A percentile compares a stretch with the other conserved stretches of the same genome.
Evolutionary conservation across 2,113 vertebrate genomes (phyloP).

Genomic region (Cercopithecus mona): DNA sequence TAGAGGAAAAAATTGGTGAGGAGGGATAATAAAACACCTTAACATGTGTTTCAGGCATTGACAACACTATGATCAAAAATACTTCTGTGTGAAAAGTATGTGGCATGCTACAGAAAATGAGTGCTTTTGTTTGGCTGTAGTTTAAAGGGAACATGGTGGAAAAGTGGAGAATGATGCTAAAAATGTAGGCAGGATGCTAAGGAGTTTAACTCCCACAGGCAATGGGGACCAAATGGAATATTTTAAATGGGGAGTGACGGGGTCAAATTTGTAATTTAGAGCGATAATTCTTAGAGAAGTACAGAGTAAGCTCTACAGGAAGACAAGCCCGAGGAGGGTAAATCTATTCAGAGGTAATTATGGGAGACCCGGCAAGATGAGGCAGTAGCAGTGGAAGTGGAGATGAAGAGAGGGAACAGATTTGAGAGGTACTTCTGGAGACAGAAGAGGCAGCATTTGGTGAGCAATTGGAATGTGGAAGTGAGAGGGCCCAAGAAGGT

Average conservation of each 20-base stretch:
- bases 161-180: neutral
- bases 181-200: neutral
- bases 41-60: neutral
- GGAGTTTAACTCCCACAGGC: neutral
- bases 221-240: neutral
- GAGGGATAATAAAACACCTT: neutral
- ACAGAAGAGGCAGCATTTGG: neutral
- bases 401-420: neutral
- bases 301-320: neutral
- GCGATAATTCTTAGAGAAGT: neutral
- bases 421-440: neutral
- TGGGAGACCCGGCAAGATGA: neutral
- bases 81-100: neutral
- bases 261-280: neutral
- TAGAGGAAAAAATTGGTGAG: neutral
- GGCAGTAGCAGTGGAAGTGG: neutral
- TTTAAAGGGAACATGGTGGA: neutral
- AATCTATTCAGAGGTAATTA: neutral
- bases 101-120: neutral
- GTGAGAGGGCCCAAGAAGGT: neutral
- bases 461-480: rapidly evolving
- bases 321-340: neutral
- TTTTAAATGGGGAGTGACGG: neutral
- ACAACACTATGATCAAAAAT: neutral
- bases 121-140: neutral